phyloP scores from a whole-genome alignment of 2,797 vertebrate species.

The Apogon talboti region DNA sequence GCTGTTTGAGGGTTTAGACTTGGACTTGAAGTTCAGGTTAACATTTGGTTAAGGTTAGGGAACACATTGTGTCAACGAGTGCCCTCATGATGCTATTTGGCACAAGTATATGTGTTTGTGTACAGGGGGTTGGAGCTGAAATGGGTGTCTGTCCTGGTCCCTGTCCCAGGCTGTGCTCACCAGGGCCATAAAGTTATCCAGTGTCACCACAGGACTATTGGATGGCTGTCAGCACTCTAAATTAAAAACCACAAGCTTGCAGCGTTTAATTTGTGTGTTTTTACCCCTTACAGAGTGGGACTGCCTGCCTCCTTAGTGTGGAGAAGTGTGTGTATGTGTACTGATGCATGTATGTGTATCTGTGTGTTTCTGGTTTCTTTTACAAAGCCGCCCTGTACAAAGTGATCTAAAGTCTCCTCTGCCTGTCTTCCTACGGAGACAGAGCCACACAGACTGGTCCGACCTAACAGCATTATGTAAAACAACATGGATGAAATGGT shows the following conservation, averaged over 20 bases:
- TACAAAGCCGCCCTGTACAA: conserved; percentile 61
- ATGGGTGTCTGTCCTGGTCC: conserved; percentile 61
- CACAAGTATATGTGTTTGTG: conserved; percentile 4
- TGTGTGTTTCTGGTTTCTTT: conserved; percentile 37
- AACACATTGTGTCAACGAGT: no score
- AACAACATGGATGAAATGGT: conserved; percentile 43
- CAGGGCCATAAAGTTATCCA: conserved; percentile 66
- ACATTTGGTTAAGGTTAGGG: no score
- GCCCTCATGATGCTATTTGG: no score
- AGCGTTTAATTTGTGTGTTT: conserved; percentile 73
- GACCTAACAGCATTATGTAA: conserved; percentile 33
- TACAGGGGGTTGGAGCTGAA: conserved; percentile 12
- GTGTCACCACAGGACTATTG: conserved; percentile 70
- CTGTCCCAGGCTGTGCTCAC: conserved; percentile 59
- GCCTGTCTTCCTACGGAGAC: conserved; percentile 17
- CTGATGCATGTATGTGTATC: conserved; percentile 5
- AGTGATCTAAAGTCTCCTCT: conserved; percentile 21
- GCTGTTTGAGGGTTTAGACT: no score
- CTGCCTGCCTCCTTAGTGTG: conserved; percentile 44
- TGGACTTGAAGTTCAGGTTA: no score
- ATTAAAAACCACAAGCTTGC: conserved; percentile 76
- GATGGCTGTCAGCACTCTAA: conserved; percentile 70
- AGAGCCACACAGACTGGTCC: conserved; percentile 34
- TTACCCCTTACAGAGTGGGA: conserved; percentile 64
- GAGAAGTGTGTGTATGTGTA: conserved; percentile 5